Evolutionary conservation across 2,797 vertebrate genomes (phyloP).

Genomic region (Anas capensis): DNA sequence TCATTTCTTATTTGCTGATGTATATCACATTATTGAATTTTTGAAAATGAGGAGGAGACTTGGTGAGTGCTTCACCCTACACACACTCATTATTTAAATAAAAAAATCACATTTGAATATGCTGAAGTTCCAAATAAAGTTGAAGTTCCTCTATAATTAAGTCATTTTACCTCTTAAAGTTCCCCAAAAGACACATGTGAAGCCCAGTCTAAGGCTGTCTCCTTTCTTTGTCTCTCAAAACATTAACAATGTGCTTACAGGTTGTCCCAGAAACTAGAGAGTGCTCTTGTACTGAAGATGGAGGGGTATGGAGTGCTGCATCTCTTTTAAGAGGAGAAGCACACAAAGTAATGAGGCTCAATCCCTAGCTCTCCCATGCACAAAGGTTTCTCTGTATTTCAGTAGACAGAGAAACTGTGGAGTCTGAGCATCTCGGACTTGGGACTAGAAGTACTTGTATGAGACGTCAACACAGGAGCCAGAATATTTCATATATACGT

Average conservation of each 20-base stretch:
- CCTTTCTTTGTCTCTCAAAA: not conserved
- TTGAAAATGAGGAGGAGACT: slow-evolving; percentile 46
- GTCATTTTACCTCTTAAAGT: not conserved
- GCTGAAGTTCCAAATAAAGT: slow-evolving; percentile 59
- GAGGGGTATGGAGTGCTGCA: rapidly evolving
- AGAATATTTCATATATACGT: not conserved
- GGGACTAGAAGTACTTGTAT: not conserved
- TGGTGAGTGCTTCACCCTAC: slow-evolving; percentile 20
- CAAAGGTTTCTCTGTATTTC: not conserved
- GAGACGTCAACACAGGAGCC: not conserved
- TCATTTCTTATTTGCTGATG: slow-evolving; percentile 75
- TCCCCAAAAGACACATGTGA: not conserved
- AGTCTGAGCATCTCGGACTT: not conserved
- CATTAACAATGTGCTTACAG: not conserved
- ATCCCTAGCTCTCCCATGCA: not conserved
- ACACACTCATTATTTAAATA: slow-evolving; percentile 24
- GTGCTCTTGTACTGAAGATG: not conserved
- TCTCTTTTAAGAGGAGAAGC: not conserved
- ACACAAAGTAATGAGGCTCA: not conserved
- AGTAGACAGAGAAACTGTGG: not conserved
- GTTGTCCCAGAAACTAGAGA: not conserved
- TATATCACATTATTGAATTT: slow-evolving; percentile 68
- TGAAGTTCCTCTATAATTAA: slow-evolving; percentile 68
- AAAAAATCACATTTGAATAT: slow-evolving; percentile 35
- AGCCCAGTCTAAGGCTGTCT: not conserved